phyloP scores from a whole-genome alignment of 1,140 invertebrate species.

The Thaumetopoea pityocampa region DNA sequence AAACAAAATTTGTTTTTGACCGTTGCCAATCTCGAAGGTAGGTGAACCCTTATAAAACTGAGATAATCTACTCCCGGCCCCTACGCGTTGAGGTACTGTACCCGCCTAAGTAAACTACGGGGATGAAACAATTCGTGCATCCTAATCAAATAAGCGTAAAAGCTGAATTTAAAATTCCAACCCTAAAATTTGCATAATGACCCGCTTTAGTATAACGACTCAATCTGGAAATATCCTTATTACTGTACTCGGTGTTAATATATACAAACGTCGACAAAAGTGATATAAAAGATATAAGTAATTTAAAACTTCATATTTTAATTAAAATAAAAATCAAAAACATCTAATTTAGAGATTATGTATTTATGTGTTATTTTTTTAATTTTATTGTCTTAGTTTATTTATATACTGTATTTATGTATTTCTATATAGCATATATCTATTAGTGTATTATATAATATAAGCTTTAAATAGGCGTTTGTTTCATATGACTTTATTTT shows the following conservation, averaged over 20 bases:
- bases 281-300: neutral
- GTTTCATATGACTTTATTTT: too few relatives aligned
- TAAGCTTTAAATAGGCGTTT: too few relatives aligned
- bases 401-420: too few relatives aligned
- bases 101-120: constrained; percentile 28
- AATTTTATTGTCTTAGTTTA: too few relatives aligned
- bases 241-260: constrained; percentile 23
- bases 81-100: constrained; percentile 12
- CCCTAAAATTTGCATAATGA: constrained; percentile 51
- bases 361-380: too few relatives aligned
- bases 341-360: too few relatives aligned
- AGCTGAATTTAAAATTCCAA: constrained; percentile 46
- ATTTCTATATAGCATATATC: too few relatives aligned
- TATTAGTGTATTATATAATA: too few relatives aligned
- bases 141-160: constrained; percentile 56
- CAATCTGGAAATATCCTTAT: constrained; percentile 37
- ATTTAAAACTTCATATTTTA: neutral
- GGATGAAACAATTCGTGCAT: constrained; percentile 51
- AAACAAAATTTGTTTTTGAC: constrained; percentile 12
- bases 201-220: constrained; percentile 31
- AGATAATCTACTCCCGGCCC: constrained; percentile 15
- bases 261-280: constrained; percentile 1
- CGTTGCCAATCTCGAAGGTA: constrained; percentile 15
- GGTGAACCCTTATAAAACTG: constrained; percentile 16
- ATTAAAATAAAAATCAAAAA: too few relatives aligned